These are phyloP conservation scores for Alexandromys fortis DNA, from an alignment of 2,113 vertebrate genomes.

Conservation along the genomic window DNA sequence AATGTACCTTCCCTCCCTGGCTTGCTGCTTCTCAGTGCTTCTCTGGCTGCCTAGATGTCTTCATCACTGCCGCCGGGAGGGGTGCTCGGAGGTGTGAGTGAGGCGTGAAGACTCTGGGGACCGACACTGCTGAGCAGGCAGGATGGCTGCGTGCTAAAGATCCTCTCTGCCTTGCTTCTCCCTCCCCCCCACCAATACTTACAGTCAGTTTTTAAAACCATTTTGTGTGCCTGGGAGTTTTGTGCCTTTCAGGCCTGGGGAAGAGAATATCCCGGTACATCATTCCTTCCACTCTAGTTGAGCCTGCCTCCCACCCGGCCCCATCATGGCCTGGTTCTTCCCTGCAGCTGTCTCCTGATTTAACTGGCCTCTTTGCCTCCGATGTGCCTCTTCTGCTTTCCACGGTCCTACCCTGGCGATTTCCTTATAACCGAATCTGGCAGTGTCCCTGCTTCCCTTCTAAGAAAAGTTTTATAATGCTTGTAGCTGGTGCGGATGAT, in stretches of 20 bases:
- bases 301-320: too few relatives aligned
- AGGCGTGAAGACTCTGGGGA: constrained; percentile 78
- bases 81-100: constrained; percentile 77
- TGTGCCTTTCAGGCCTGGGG: neutral
- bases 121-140: constrained; percentile 69
- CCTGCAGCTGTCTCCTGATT: neutral
- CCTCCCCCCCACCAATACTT: too few relatives aligned
- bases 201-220: neutral
- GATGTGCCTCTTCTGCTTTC: neutral
- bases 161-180: constrained; percentile 24
- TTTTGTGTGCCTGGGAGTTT: neutral
- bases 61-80: constrained; percentile 81
- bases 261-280: neutral
- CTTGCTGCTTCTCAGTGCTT: constrained; percentile 81
- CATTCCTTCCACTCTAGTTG: neutral
- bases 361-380: neutral
- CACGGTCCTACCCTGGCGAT: neutral
- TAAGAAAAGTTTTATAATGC: neutral
- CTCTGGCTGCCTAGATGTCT: constrained; percentile 86
- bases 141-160: constrained; percentile 70
- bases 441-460: neutral
- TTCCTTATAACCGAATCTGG: neutral
- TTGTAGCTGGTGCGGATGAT: neutral
- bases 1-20: constrained; percentile 80
- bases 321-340: neutral